These are phyloP conservation scores for Druceiella hillmani DNA, from an alignment of 2,888 invertebrate species.

Conservation along the genomic window DNA sequence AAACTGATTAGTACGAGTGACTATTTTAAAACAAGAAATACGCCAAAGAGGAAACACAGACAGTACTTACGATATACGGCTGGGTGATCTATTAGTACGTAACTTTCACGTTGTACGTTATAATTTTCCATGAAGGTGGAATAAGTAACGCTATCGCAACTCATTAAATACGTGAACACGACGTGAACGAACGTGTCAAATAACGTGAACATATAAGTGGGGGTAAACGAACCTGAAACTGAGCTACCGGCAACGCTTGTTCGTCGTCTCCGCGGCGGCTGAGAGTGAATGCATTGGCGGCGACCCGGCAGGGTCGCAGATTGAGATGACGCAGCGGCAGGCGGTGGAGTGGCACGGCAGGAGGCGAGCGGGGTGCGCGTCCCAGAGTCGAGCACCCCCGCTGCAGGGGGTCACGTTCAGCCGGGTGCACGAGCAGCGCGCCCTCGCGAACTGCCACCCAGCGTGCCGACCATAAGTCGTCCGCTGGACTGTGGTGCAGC, in stretches of 20 bases:
- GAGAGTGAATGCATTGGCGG: slow-evolving; percentile 17
- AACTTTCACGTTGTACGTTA: too few species aligned
- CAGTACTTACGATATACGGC: too few species aligned
- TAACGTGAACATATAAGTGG: background rate
- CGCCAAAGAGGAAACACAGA: too few species aligned
- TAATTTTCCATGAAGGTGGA: too few species aligned
- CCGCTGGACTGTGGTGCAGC: slow-evolving; percentile 16
- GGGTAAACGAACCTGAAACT: slow-evolving; percentile 19
- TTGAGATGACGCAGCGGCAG: slow-evolving; percentile 20
- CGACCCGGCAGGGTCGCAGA: slow-evolving; percentile 16
- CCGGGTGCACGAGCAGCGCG: slow-evolving; percentile 17
- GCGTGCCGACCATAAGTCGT: slow-evolving; percentile 18
- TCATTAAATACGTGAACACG: too few species aligned
- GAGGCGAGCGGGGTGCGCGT: background rate
- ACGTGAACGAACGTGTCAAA: background rate
- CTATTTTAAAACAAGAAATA: too few species aligned
- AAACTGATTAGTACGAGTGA: too few species aligned
- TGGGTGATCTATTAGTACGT: too few species aligned
- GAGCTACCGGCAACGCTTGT: slow-evolving; percentile 13
- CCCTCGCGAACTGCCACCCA: slow-evolving; percentile 19
- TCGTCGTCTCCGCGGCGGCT: slow-evolving; percentile 13
- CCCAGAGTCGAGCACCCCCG: background rate
- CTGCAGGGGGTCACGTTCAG: slow-evolving; percentile 9
- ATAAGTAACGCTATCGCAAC: too few species aligned
- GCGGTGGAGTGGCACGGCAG: slow-evolving; percentile 14